Percentiles rank a stretch among this genome's conserved stretches.
phyloP scores from a whole-genome alignment of 2,888 invertebrate species.

The Cheilosia vulpina region DNA sequence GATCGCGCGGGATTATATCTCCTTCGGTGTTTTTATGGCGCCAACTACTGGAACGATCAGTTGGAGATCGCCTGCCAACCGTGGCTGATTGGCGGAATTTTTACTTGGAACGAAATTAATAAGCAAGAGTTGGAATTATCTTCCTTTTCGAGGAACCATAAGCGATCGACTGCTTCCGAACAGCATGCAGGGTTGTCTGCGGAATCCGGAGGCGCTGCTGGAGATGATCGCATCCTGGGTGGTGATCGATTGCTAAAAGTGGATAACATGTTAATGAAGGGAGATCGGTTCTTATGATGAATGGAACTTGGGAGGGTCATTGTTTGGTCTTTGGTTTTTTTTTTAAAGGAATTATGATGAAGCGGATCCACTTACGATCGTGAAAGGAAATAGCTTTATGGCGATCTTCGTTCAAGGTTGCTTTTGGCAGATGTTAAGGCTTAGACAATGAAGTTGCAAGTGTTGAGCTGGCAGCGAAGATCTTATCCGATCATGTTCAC shows the following conservation, averaged over 20 bases:
- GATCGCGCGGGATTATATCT: background rate
- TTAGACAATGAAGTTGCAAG: too few species aligned
- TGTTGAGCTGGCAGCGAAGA: too few species aligned
- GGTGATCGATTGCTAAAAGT: conserved; percentile 63
- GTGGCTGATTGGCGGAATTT: background rate
- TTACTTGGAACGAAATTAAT: conserved; percentile 39
- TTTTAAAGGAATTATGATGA: conserved; percentile 16
- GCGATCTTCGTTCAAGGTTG: conserved; percentile 64
- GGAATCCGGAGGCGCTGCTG: conserved; percentile 63
- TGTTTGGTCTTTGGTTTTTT: background rate
- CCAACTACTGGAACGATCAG: conserved; percentile 29
- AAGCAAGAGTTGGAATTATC: background rate
- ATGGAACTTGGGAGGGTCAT: conserved; percentile 32
- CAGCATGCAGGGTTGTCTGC: background rate
- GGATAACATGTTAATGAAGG: conserved; percentile 71
- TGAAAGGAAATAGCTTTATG: conserved; percentile 49
- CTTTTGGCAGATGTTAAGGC: background rate
- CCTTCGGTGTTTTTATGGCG: conserved; percentile 44
- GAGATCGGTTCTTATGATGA: conserved; percentile 45
- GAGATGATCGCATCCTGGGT: conserved; percentile 46
- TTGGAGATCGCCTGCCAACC: background rate
- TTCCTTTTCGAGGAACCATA: conserved; percentile 34
- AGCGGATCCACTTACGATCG: conserved; percentile 23
- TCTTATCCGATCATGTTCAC: too few species aligned
- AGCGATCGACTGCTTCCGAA: conserved; percentile 52